Percentiles rank a stretch among this genome's conserved stretches.
phyloP scores from a whole-genome alignment of 2,113 vertebrate species.

The Donacobius atricapilla region DNA sequence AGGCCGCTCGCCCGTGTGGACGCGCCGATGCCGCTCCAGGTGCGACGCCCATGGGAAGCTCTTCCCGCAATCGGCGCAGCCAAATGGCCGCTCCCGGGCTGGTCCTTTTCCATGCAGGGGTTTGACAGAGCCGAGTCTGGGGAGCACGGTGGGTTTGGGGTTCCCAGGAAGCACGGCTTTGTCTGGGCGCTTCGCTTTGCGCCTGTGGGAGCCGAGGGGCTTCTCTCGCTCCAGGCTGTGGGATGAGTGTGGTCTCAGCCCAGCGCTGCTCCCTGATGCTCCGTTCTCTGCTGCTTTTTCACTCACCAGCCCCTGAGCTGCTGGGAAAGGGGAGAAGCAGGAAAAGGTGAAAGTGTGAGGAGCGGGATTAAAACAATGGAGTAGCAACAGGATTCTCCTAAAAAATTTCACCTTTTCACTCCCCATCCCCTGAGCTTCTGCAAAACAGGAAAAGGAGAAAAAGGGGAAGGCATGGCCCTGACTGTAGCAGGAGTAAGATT shows the following conservation, averaged over 20 bases:
- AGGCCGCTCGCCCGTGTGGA: constrained; percentile 38
- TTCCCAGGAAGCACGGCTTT: accelerated
- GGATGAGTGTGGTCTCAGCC: accelerated
- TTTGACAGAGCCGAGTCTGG: background rate
- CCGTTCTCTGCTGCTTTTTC: background rate
- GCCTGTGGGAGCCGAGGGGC: background rate
- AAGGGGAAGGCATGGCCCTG: background rate
- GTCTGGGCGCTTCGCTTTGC: background rate
- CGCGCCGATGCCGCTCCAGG: constrained; percentile 26
- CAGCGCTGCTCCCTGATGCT: accelerated
- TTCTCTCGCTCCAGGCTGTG: background rate
- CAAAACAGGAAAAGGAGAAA: background rate
- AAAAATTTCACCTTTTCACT: background rate
- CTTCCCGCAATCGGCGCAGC: constrained; percentile 23
- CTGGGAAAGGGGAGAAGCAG: background rate
- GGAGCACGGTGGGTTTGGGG: accelerated
- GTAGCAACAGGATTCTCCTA: background rate
- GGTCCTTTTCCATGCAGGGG: accelerated
- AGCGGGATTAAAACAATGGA: background rate
- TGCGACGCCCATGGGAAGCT: constrained; percentile 36
- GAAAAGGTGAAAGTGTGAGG: background rate
- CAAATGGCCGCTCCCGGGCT: background rate
- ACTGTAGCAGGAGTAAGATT: accelerated
- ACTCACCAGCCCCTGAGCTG: background rate
- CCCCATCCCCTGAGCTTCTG: background rate